phyloP scores from a whole-genome alignment of 2,113 vertebrate genomes.

The Labeo catla region DNA sequence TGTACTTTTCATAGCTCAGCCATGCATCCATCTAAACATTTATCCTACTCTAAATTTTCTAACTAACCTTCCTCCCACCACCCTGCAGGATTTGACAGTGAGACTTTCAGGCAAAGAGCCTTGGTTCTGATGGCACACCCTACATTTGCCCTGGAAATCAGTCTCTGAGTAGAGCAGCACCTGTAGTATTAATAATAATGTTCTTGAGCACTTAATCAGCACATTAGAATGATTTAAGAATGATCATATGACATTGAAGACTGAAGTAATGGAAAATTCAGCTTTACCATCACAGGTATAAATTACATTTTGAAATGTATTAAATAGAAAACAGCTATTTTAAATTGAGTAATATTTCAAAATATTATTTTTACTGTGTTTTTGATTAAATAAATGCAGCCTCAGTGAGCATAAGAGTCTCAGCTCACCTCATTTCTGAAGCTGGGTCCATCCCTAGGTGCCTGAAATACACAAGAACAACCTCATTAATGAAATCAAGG shows the following conservation, averaged over 20 bases:
- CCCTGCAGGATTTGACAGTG: conserved; percentile 82
- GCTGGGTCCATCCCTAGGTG: conserved; percentile 52
- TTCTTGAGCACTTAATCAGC: background rate
- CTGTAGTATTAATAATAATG: conserved; percentile 65
- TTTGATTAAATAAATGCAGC: background rate
- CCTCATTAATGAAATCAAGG: background rate
- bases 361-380: background rate
- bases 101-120: conserved; percentile 69
- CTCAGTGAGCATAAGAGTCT: background rate
- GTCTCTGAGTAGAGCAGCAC: conserved; percentile 86
- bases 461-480: conserved; percentile 62
- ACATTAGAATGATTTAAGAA: background rate
- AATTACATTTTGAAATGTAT: background rate
- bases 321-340: background rate
- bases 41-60: background rate
- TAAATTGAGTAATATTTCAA: background rate
- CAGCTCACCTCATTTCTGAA: conserved; percentile 66
- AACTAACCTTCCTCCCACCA: conserved; percentile 86
- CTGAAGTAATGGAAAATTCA: background rate
- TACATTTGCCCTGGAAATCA: conserved; percentile 80
- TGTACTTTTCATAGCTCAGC: background rate
- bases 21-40: background rate
- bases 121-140: conserved; percentile 74
- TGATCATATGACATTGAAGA: background rate
- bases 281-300: background rate